Conservation (phyloP, 2,888 invertebrate genomes). For the Hemistola chrysoprasaria region DNA sequence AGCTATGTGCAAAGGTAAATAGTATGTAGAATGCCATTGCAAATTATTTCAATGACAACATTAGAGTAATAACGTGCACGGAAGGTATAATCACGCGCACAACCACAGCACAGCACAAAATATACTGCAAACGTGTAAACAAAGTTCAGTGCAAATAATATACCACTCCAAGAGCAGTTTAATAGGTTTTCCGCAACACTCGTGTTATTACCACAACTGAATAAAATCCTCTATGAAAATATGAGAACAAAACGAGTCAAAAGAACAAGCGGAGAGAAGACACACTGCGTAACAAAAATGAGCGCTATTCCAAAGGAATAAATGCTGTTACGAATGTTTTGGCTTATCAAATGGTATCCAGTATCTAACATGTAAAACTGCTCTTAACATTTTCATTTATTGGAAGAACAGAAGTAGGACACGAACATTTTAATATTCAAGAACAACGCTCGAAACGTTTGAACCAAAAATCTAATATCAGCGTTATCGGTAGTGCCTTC, state of each 20-base stretch:
- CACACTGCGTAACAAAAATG: conserved; percentile 19
- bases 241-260: conserved; percentile 31
- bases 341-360: too few species aligned
- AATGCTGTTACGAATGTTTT: not conserved
- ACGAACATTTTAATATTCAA: too few species aligned
- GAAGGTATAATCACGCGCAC: not conserved
- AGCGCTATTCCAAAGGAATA: conserved; percentile 8
- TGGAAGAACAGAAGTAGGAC: too few species aligned
- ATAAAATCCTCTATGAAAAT: conserved; percentile 31
- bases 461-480: too few species aligned
- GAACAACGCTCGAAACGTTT: too few species aligned
- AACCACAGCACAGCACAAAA: conserved; percentile 2
- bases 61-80: too few species aligned
- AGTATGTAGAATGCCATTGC: too few species aligned
- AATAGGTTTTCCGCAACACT: conserved; percentile 26
- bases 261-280: conserved; percentile 30
- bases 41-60: too few species aligned
- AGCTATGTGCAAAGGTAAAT: too few species aligned
- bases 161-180: conserved; percentile 16
- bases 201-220: conserved; percentile 31
- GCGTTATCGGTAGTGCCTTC: too few species aligned
- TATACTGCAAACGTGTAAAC: conserved; percentile 15
- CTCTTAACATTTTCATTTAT: too few species aligned
- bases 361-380: too few species aligned
- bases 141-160: conserved; percentile 20